Conservation (phyloP, 2,113 vertebrate genomes). For the Chrysemys picta region DNA sequence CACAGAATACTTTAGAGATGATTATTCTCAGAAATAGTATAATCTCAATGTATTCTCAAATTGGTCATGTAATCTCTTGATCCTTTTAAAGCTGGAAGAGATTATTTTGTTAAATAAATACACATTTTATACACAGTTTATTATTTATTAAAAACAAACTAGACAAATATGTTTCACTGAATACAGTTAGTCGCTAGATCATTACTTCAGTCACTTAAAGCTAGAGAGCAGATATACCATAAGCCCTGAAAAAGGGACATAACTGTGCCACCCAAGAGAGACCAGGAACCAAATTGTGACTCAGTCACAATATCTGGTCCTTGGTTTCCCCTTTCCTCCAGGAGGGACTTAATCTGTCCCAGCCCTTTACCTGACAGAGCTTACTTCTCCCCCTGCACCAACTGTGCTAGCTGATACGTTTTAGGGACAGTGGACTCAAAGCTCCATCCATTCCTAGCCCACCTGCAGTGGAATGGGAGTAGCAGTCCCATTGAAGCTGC, state of each 20-base stretch:
- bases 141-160: not conserved
- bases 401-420: not conserved
- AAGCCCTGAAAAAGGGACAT: not conserved
- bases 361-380: not conserved
- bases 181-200: not conserved
- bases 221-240: not conserved
- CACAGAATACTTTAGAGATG: not conserved
- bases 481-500: not conserved
- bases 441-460: not conserved
- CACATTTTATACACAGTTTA: not conserved
- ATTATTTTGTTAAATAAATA: not conserved
- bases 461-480: not conserved
- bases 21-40: not conserved
- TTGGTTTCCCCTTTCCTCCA: not conserved
- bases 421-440: not conserved
- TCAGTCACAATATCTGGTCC: not conserved
- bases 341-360: fast-evolving
- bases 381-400: not conserved
- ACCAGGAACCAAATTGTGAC: not conserved
- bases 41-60: not conserved
- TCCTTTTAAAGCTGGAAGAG: not conserved
- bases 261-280: not conserved
- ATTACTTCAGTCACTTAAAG: not conserved
- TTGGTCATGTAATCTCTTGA: not conserved
- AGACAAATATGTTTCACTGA: not conserved